phyloP scores from a whole-genome alignment of 37 sponge, comb jelly and placozoan species.

The Chondrilla cf. caribensis region DNA sequence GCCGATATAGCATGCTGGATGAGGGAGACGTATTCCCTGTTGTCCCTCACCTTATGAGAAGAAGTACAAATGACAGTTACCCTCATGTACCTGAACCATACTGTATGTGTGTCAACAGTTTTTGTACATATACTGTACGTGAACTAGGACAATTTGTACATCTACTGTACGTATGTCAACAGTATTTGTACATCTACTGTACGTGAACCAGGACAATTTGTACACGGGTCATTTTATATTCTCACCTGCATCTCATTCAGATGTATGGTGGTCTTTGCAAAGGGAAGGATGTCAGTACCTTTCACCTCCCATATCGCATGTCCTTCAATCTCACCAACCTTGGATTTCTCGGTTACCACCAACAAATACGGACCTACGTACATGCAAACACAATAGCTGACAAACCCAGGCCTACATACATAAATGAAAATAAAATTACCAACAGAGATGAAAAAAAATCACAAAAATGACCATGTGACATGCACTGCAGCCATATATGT shows the following conservation, averaged over 20 bases:
- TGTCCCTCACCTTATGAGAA: conserved; percentile 50
- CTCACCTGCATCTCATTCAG: conserved; percentile 70
- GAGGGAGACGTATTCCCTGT: conserved; percentile 65
- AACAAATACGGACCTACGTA: conserved; percentile 87
- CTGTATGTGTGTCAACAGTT: too few species aligned
- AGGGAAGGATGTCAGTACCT: conserved; percentile 72
- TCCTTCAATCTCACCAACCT: conserved; percentile 74
- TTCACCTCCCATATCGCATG: conserved; percentile 74
- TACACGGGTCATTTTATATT: neutral
- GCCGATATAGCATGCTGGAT: conserved; percentile 64
- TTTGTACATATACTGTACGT: too few species aligned
- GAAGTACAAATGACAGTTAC: neutral
- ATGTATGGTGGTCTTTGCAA: conserved; percentile 54
- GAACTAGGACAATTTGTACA: too few species aligned
- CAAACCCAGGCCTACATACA: neutral
- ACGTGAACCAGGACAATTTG: too few species aligned
- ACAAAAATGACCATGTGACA: neutral
- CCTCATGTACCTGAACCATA: neutral
- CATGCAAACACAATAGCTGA: neutral
- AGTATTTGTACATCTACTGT: too few species aligned
- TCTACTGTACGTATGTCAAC: too few species aligned
- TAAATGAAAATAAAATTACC: neutral
- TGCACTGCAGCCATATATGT: neutral
- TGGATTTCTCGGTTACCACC: conserved; percentile 59
- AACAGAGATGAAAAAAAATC: conserved; percentile 4